Evolutionary conservation across 2,888 invertebrate species (phyloP).

Genomic region (Drosophila dives): DNA sequence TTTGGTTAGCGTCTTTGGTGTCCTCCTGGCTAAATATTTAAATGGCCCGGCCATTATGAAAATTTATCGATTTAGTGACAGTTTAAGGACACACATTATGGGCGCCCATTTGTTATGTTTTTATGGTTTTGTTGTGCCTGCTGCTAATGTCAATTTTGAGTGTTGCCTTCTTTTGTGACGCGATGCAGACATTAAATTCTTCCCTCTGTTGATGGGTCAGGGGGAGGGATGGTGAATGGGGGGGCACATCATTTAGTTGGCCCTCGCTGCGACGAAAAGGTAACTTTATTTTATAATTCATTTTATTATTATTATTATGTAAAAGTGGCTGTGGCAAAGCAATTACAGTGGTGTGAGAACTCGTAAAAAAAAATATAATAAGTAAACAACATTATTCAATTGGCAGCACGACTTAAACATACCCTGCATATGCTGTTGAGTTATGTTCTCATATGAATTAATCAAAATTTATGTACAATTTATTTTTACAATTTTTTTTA

Average conservation of each 20-base stretch:
- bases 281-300: slow-evolving; percentile 80
- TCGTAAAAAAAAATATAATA: slow-evolving; percentile 52
- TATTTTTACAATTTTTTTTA: background rate
- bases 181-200: slow-evolving; percentile 69
- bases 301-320: slow-evolving; percentile 79
- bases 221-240: background rate
- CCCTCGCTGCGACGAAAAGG: slow-evolving; percentile 60
- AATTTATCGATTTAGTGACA: slow-evolving; percentile 83
- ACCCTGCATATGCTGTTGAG: slow-evolving; percentile 11
- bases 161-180: slow-evolving; percentile 68
- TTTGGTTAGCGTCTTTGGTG: slow-evolving; percentile 42
- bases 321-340: slow-evolving; percentile 70
- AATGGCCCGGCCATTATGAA: slow-evolving; percentile 81
- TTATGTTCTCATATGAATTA: background rate
- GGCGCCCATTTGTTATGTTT: slow-evolving; percentile 81
- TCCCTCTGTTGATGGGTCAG: background rate
- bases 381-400: background rate
- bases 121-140: slow-evolving; percentile 74
- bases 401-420: slow-evolving; percentile 21
- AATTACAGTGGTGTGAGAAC: slow-evolving; percentile 59
- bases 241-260: slow-evolving; percentile 63
- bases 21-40: slow-evolving; percentile 69
- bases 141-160: slow-evolving; percentile 79
- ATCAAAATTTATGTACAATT: background rate
- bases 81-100: slow-evolving; percentile 83